These are phyloP conservation scores for Myoxocephalus aenaeus DNA, from an alignment of 2,797 vertebrate species.

Conservation along the genomic window DNA sequence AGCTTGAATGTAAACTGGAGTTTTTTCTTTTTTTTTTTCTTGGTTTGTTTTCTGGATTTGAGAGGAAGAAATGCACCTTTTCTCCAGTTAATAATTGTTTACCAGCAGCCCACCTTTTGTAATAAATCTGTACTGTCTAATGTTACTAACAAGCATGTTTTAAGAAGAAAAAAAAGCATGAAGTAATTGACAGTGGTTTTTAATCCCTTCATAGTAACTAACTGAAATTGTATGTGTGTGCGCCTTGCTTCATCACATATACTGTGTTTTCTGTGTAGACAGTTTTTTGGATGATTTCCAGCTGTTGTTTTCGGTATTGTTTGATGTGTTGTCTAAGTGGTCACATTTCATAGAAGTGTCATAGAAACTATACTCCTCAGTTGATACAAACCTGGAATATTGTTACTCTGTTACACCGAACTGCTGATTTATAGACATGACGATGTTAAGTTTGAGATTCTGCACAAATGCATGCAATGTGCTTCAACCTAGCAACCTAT, in stretches of 20 bases:
- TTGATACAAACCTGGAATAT: conserved; percentile 10
- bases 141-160: conserved; percentile 80
- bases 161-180: conserved; percentile 70
- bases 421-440: conserved; percentile 21
- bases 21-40: neutral
- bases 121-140: conserved; percentile 37
- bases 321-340: conserved; percentile 43
- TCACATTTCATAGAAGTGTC: conserved; percentile 36
- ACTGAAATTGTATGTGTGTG: conserved; percentile 66
- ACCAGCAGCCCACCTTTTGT: conserved; percentile 3
- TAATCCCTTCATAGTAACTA: conserved; percentile 54
- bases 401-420: conserved; percentile 17
- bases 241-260: conserved; percentile 70
- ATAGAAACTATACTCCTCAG: conserved; percentile 3
- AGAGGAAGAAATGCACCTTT: conserved; percentile 35
- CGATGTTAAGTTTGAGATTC: conserved; percentile 10
- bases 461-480: conserved; percentile 26
- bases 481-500: neutral
- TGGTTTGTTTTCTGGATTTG: conserved; percentile 44
- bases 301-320: conserved; percentile 41
- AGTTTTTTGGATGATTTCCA: conserved; percentile 40
- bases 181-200: conserved; percentile 50
- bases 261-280: conserved; percentile 44
- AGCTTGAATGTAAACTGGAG: conserved; percentile 45
- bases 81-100: conserved; percentile 36